phyloP scores from a whole-genome alignment of 2,113 vertebrate genomes.

The Ramphastos sulfuratus region DNA sequence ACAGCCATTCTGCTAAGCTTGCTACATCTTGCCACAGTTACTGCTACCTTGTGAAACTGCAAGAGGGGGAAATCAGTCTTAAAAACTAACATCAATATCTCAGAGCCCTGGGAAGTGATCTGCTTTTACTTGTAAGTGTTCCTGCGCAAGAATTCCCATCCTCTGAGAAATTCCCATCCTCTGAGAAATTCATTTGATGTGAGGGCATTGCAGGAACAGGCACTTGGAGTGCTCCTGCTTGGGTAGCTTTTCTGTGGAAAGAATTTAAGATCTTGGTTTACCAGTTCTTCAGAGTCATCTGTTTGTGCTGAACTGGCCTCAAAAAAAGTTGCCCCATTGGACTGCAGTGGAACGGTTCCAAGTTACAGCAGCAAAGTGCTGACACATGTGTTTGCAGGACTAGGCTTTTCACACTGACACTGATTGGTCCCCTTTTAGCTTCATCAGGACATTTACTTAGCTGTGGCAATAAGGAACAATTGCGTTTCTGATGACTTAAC shows the following conservation, averaged over 20 bases:
- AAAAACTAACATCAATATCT: neutral
- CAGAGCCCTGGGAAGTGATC: neutral
- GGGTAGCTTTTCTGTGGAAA: conserved; percentile 26
- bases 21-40: neutral
- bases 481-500: neutral
- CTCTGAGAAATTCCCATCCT: neutral
- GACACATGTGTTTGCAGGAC: neutral
- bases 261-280: conserved; percentile 8
- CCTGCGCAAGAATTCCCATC: neutral
- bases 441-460: neutral
- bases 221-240: neutral
- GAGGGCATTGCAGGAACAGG: neutral
- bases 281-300: neutral
- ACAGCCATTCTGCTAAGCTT: neutral
- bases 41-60: neutral
- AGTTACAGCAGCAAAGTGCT: neutral
- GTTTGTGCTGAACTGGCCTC: conserved; percentile 13
- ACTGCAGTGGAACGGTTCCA: neutral
- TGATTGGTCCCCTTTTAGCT: neutral
- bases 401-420: neutral
- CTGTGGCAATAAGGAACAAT: neutral
- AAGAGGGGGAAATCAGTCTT: neutral
- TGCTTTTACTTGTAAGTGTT: neutral
- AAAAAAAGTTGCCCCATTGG: neutral
- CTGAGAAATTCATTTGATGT: neutral